Evolutionary conservation across 2,888 invertebrate species (phyloP).

Genomic region (Lacanobia wlatinum): DNA sequence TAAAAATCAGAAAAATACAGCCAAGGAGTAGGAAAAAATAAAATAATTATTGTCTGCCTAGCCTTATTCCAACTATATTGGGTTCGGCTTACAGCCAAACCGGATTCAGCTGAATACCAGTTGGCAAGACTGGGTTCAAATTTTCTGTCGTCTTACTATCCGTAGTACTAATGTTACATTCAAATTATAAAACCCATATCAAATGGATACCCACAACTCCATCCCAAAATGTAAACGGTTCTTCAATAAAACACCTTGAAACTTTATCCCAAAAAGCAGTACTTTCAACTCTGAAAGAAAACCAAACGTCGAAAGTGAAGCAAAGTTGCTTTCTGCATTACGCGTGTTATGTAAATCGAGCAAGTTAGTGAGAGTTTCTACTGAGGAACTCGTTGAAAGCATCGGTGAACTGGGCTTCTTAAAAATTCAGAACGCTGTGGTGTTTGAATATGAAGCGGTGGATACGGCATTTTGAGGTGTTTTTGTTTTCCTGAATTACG

Average conservation of each 20-base stretch:
- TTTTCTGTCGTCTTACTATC: too few species aligned
- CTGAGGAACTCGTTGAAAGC: slow-evolving; percentile 80
- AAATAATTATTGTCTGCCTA: too few species aligned
- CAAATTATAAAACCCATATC: too few species aligned
- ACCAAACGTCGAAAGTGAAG: slow-evolving; percentile 67
- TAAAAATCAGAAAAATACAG: too few species aligned
- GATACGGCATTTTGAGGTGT: slow-evolving; percentile 34
- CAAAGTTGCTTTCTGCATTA: slow-evolving; percentile 80
- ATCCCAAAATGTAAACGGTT: slow-evolving; percentile 24
- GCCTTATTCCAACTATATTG: too few species aligned
- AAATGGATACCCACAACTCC: neutral
- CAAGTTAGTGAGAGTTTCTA: slow-evolving; percentile 67
- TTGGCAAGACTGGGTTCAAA: too few species aligned
- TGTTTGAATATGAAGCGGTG: slow-evolving; percentile 22
- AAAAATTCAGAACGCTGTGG: slow-evolving; percentile 81
- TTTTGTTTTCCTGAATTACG: too few species aligned
- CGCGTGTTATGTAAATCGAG: slow-evolving; percentile 85
- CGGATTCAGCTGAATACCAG: too few species aligned
- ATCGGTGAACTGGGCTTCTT: slow-evolving; percentile 77
- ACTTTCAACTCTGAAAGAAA: slow-evolving; percentile 58
- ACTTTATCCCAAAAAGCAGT: slow-evolving; percentile 40
- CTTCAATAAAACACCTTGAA: slow-evolving; percentile 31
- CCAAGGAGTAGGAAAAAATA: too few species aligned
- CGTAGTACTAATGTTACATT: too few species aligned
- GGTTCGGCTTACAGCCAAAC: too few species aligned